Evolutionary conservation across 1,140 invertebrate species (phyloP).

Genomic region (Penaeus japonicus): DNA sequence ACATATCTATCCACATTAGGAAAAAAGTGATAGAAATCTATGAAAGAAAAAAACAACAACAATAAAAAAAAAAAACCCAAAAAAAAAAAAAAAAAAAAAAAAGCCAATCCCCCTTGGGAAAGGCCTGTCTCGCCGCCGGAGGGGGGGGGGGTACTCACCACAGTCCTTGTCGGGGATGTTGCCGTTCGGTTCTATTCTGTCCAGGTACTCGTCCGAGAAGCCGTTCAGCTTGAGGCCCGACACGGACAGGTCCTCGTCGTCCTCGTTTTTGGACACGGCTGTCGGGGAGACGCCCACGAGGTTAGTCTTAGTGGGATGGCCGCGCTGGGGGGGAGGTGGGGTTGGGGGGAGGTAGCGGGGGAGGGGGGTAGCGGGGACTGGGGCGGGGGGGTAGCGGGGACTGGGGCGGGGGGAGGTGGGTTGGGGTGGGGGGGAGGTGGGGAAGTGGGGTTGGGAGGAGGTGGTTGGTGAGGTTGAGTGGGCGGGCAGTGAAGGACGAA

Average conservation of each 20-base stretch:
- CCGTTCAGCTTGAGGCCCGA: conserved; percentile 82
- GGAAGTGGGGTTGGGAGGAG: background rate
- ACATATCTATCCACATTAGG: no score
- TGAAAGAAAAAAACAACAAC: no score
- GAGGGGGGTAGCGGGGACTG: background rate
- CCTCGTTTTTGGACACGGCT: conserved; percentile 58
- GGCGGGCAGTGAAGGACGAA: background rate
- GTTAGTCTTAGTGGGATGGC: background rate
- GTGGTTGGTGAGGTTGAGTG: background rate
- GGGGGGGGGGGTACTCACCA: conserved; percentile 39
- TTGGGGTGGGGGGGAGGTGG: background rate
- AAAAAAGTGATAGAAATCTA: no score
- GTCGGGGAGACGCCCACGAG: background rate
- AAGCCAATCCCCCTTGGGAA: background rate
- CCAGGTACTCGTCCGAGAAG: conserved; percentile 91
- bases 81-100: background rate
- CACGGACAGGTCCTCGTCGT: conserved; percentile 46
- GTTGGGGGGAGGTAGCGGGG: background rate
- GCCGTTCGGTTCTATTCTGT: conserved; percentile 98
- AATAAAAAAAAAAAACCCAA: no score
- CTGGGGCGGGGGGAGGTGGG: background rate
- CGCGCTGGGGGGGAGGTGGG: background rate
- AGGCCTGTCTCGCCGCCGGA: background rate
- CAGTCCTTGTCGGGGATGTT: conserved; percentile 82
- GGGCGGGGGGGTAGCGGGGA: background rate